These are phyloP conservation scores for Limnephilus rhombicus DNA, from an alignment of 2,888 invertebrate genomes.

Conservation along the genomic window DNA sequence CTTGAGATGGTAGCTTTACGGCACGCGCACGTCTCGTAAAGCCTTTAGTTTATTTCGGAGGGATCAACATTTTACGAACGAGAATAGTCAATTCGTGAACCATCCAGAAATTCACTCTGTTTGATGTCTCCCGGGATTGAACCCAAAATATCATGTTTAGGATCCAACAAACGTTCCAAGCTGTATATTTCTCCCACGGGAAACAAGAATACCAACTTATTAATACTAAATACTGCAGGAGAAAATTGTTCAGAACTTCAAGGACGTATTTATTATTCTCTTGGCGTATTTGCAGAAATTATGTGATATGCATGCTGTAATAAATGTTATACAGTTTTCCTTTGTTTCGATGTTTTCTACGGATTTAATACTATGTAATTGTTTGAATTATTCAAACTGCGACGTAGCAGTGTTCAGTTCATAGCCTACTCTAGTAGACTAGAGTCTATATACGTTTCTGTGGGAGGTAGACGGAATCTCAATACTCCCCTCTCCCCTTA, in stretches of 20 bases:
- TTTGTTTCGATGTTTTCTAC: background rate
- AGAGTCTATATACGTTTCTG: background rate
- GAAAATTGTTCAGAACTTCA: background rate
- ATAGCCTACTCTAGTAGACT: background rate
- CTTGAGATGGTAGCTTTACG: conserved; percentile 22
- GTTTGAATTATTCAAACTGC: background rate
- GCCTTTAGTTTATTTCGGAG: conserved; percentile 35
- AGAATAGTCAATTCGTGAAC: conserved; percentile 41
- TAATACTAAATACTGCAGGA: background rate
- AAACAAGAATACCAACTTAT: conserved; percentile 7
- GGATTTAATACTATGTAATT: background rate
- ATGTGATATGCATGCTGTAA: background rate
- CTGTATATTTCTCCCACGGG: conserved; percentile 21
- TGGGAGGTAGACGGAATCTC: background rate
- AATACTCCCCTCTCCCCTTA: background rate
- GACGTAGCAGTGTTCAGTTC: background rate
- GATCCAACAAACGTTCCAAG: conserved; percentile 11
- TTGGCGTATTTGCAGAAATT: background rate
- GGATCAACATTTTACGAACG: conserved; percentile 39
- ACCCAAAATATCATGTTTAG: conserved; percentile 32
- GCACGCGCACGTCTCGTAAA: conserved; percentile 35
- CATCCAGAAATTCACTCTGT: conserved; percentile 39
- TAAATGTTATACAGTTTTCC: background rate
- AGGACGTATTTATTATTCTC: background rate
- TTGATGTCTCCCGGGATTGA: conserved; percentile 42